These are phyloP conservation scores for Echinometra lucunter DNA, from an alignment of 53 echinoderm and acorn worm genomes.

Conservation along the genomic window DNA sequence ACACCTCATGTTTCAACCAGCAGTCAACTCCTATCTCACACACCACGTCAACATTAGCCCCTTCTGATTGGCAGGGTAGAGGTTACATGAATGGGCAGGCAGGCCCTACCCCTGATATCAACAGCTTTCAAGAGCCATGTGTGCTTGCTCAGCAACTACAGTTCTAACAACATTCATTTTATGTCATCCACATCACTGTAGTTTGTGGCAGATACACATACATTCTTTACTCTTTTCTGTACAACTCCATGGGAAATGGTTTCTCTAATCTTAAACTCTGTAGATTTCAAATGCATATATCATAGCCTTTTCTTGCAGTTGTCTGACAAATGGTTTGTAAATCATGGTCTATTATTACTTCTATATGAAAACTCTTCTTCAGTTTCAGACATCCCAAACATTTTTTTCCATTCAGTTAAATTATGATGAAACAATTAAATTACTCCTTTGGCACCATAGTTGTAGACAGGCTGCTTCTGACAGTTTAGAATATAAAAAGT, in stretches of 20 bases:
- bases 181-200: background rate
- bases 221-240: background rate
- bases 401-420: background rate
- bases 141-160: slow-evolving; percentile 45
- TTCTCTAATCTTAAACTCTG: background rate
- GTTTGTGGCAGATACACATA: background rate
- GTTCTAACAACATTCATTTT: slow-evolving; percentile 16
- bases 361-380: background rate
- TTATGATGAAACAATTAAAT: background rate
- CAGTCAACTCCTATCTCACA: slow-evolving; percentile 39
- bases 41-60: slow-evolving; percentile 20
- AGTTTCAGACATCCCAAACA: background rate
- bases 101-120: slow-evolving; percentile 16
- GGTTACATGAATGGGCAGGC: slow-evolving; percentile 12
- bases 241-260: slow-evolving; percentile 11
- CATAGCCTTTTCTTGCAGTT: background rate
- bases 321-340: background rate
- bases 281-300: background rate
- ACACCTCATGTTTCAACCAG: slow-evolving; percentile 10
- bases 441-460: background rate
- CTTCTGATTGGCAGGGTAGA: slow-evolving; percentile 53
- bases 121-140: slow-evolving; percentile 63
- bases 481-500: background rate
- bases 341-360: background rate
- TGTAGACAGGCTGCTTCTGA: background rate